Evolutionary conservation across 2,113 vertebrate genomes (phyloP), one percentile per base, ranked within the genome.

Genomic region (Hippocampus zosterae): DNA sequence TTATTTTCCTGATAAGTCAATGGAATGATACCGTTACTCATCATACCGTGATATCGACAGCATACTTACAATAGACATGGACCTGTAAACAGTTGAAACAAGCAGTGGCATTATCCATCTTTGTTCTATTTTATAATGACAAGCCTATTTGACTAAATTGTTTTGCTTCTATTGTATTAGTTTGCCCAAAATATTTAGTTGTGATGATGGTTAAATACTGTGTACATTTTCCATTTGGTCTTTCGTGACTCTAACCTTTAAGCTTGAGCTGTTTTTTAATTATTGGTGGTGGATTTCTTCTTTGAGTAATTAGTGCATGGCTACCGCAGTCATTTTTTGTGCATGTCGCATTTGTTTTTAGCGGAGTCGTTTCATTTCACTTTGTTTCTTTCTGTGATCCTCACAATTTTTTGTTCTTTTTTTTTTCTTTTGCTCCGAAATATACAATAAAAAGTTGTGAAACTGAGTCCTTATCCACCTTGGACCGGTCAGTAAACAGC

Each of bases 401-500:
- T 95, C 94, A 93, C 91, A 89, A 87, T 91, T 88, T 90, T 90
- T 88, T 88, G 85, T 74, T 88, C 85, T 88, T 44, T 44, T 48
- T 13, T 91, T 67, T 93, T 92, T 91, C 90, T 92, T 90, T 92
- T 93, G 91, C 91, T 91, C 89, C 90, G 90, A 86, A 85, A 86
- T 83, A 85, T 82, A 84, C 86, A 87, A 90, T 87, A 89, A 91
- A 91, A 98, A 98, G 97, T 98, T 97, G 95, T 94, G 96, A 98
- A 94, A 96, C 95, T 95, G 97, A 98, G 94, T 96, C 97, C 94
- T 93, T 99, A 95, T 98, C 95, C 90, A 96, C 94, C 91, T 93
- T 99, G 95, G 97, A 99, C 95, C 95, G 97, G 97, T 99, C 95
- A 98, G 97, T 99, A 98, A 37, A 90, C 91, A 91, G 94, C 93